Evolutionary conservation across 2,113 vertebrate genomes (phyloP).

Genomic region (Podiceps cristatus): DNA sequence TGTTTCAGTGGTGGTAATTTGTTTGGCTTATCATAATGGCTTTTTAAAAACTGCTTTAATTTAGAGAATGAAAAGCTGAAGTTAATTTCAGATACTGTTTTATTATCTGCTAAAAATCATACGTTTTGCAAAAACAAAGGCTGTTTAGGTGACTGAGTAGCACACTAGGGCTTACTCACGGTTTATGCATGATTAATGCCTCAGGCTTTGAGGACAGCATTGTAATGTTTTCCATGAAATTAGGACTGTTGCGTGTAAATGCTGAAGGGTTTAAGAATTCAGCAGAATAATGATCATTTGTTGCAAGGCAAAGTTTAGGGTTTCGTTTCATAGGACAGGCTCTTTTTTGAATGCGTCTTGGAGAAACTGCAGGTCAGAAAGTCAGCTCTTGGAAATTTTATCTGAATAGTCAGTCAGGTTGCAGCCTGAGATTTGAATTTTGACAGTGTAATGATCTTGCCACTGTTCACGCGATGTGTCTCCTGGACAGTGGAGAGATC

Average conservation of each 20-base stretch:
- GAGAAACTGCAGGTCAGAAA: not conserved
- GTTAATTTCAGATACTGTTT: not conserved
- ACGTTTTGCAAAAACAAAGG: not conserved
- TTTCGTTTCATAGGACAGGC: not conserved
- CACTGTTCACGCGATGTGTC: not conserved
- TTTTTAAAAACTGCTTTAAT: not conserved
- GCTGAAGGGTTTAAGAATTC: not conserved
- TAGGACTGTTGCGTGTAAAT: not conserved
- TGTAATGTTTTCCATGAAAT: conserved; percentile 26
- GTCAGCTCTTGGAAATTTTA: not conserved
- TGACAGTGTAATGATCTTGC: not conserved
- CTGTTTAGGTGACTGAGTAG: not conserved
- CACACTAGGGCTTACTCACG: not conserved
- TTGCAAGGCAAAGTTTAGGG: not conserved
- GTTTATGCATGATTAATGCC: not conserved
- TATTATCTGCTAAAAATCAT: not conserved
- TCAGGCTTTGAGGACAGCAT: not conserved
- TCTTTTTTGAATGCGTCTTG: rapidly evolving
- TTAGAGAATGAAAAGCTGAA: not conserved
- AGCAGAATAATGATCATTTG: not conserved
- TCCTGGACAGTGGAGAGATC: not conserved
- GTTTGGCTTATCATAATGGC: not conserved
- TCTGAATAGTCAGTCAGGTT: not conserved
- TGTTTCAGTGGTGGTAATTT: not conserved
- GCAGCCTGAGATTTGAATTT: not conserved